Evolutionary conservation across 2,888 invertebrate genomes (phyloP).

Genomic region (Hyposoter didymator): DNA sequence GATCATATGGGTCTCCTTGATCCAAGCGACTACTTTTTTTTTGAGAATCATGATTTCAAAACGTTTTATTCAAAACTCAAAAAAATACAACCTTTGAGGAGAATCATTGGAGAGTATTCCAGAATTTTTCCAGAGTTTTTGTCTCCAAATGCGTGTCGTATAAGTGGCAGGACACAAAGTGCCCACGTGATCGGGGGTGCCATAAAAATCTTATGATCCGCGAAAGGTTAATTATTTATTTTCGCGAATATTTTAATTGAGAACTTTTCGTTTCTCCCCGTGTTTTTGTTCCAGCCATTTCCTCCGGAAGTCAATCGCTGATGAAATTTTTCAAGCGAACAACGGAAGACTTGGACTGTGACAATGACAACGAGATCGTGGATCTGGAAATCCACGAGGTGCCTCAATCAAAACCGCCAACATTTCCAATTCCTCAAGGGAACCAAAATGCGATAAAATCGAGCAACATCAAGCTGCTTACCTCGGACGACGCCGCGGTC

Average conservation of each 20-base stretch:
- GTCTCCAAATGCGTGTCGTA: too few relatives aligned
- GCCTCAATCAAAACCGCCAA: background rate
- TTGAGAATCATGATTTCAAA: too few relatives aligned
- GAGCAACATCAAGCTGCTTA: conserved; percentile 76
- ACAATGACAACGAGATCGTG: conserved; percentile 19
- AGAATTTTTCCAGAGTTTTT: too few relatives aligned
- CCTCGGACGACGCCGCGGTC: conserved; percentile 75
- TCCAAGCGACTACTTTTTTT: too few relatives aligned
- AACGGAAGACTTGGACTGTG: conserved; percentile 38
- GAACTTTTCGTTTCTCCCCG: background rate
- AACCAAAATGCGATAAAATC: conserved; percentile 63
- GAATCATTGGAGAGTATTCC: too few relatives aligned
- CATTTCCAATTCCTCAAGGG: conserved; percentile 11
- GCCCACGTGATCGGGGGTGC: too few relatives aligned
- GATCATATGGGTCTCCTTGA: too few relatives aligned
- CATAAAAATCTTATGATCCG: too few relatives aligned
- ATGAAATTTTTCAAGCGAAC: conserved; percentile 72
- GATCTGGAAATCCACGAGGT: background rate
- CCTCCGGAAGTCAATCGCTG: conserved; percentile 70
- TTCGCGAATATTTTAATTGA: background rate
- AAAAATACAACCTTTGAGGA: too few relatives aligned
- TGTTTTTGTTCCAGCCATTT: conserved; percentile 30
- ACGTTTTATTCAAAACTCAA: too few relatives aligned
- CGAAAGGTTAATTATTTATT: background rate
- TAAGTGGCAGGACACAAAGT: too few relatives aligned